These are phyloP conservation scores for Daktulosphaira vitifoliae DNA, from an alignment of 1,140 invertebrate genomes.

Conservation along the genomic window DNA sequence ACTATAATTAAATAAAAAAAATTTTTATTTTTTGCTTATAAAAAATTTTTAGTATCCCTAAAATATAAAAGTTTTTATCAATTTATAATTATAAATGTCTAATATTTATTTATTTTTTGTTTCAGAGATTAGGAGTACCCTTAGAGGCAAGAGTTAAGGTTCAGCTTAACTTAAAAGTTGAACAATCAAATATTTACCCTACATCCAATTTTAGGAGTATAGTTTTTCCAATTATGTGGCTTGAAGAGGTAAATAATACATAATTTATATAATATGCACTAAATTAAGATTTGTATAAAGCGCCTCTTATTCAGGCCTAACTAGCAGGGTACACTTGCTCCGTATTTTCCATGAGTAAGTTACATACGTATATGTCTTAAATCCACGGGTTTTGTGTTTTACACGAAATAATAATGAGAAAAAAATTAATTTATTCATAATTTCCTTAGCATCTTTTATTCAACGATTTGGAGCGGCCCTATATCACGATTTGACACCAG, in stretches of 20 bases:
- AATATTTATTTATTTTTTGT: slow-evolving; percentile 38
- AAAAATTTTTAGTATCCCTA: neutral
- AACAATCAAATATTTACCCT: slow-evolving; percentile 56
- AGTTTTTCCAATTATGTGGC: slow-evolving; percentile 77
- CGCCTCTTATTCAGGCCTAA: neutral
- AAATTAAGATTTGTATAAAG: too few species aligned
- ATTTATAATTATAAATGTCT: too few species aligned
- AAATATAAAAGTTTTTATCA: neutral
- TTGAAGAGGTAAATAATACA: slow-evolving; percentile 61
- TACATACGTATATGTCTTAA: too few species aligned
- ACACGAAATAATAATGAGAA: too few species aligned
- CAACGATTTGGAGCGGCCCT: too few species aligned
- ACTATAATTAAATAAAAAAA: too few species aligned
- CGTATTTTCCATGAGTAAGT: neutral
- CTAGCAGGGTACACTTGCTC: neutral
- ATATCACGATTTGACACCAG: too few species aligned
- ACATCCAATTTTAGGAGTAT: slow-evolving; percentile 69
- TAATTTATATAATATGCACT: neutral
- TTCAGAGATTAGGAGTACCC: slow-evolving; percentile 74
- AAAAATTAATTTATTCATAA: too few species aligned
- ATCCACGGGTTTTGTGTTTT: too few species aligned
- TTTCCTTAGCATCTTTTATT: too few species aligned
- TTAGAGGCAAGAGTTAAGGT: slow-evolving; percentile 70
- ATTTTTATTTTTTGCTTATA: slow-evolving; percentile 2
- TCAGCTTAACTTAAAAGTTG: slow-evolving; percentile 71